phyloP scores from a whole-genome alignment of 2,113 vertebrate genomes.

The Tamias sibiricus region DNA sequence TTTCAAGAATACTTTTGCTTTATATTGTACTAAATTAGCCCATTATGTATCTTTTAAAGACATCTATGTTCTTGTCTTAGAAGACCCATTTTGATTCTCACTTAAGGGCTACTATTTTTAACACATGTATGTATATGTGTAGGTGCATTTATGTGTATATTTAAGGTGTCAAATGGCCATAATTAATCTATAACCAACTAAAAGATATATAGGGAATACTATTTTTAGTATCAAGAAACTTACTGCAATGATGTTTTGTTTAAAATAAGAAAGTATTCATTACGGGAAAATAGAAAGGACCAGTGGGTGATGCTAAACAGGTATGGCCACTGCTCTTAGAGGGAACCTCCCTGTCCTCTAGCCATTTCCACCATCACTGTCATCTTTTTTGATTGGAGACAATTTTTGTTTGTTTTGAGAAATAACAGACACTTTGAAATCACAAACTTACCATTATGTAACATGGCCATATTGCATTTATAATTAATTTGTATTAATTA shows the following conservation, averaged over 20 bases:
- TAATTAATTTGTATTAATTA: background rate
- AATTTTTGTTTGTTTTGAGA: background rate
- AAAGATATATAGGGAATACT: background rate
- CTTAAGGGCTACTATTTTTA: background rate
- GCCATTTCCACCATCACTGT: rapidly evolving
- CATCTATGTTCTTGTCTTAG: background rate
- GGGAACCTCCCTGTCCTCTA: rapidly evolving
- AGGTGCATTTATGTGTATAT: background rate
- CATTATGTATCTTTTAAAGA: conserved; percentile 17
- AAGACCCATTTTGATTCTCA: background rate
- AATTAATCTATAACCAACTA: background rate
- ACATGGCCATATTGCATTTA: background rate
- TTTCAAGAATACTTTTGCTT: background rate
- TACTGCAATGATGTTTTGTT: background rate
- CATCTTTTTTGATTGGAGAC: background rate
- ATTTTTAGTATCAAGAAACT: background rate
- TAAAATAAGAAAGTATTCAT: background rate
- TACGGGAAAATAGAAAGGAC: background rate
- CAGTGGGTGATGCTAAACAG: rapidly evolving
- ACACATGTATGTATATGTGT: background rate
- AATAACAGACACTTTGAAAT: background rate
- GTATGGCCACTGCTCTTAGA: background rate
- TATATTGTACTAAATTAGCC: background rate
- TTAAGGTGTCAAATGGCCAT: background rate
- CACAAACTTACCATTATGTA: background rate